phyloP scores from a whole-genome alignment of 2,797 vertebrate species.

The Cynodonichthys magdalenae region DNA sequence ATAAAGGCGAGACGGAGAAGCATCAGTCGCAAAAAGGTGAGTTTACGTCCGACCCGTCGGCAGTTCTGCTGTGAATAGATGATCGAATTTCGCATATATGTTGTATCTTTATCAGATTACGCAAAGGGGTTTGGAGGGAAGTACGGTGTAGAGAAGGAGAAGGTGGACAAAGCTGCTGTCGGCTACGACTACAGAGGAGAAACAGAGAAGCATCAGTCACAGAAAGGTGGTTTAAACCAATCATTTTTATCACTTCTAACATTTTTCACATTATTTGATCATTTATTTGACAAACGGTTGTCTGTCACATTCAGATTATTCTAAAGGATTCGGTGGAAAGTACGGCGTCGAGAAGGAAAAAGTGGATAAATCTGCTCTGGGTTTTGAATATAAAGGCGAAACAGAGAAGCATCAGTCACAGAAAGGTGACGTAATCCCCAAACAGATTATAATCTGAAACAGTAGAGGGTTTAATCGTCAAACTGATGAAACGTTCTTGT shows the following conservation, averaged over 20 bases:
- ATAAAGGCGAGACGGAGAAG: constrained; percentile 86
- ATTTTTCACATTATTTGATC: rapidly evolving
- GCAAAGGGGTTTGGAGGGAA: constrained; percentile 87
- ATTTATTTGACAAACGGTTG: background rate
- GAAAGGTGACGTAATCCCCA: constrained; percentile 70
- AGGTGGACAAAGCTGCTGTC: constrained; percentile 87
- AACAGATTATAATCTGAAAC: background rate
- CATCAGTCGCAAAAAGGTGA: constrained; percentile 89
- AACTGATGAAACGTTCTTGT: constrained; percentile 14
- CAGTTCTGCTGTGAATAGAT: background rate
- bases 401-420: constrained; percentile 85
- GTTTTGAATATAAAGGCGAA: constrained; percentile 79
- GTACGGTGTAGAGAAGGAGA: constrained; percentile 87
- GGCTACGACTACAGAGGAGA: constrained; percentile 91
- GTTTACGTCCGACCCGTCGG: constrained; percentile 5
- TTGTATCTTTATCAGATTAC: constrained; percentile 27
- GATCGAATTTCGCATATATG: background rate
- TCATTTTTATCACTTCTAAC: background rate
- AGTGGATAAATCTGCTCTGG: constrained; percentile 80
- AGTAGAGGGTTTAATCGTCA: background rate
- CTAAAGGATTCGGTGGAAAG: constrained; percentile 91
- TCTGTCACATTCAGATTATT: constrained; percentile 80
- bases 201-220: constrained; percentile 89
- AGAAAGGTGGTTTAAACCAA: constrained; percentile 76
- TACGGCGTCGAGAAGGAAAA: constrained; percentile 90